Evolutionary conservation across 2,797 vertebrate genomes (phyloP), one percentile per base, ranked within the genome.

Genomic region (Aselliscus stoliczkanus): DNA sequence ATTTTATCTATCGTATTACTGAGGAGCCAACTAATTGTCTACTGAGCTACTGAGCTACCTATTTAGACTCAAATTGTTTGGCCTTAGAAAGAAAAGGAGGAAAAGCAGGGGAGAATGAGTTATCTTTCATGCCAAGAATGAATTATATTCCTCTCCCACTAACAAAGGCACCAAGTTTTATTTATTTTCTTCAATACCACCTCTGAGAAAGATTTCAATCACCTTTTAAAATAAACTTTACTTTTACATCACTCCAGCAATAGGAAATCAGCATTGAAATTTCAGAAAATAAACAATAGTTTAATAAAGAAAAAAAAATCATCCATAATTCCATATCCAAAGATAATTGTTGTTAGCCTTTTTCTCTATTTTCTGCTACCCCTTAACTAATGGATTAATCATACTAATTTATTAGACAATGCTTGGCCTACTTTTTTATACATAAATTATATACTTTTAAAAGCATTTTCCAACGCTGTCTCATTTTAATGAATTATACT

Each of bases 121-220:
- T 83, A 95, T 75, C 83, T 95, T 96, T 92, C 80, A 73, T 92
- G 92, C 44, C 92, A 95, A 93, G n/a, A 95, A 92, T 93, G 93
- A 93, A 84, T 94, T 94, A 95, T 94, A 89, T 82, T 77, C 37
- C 39, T 93, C 42, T 84, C 18, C 1, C n/a, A 14, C 52, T 91
- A 82, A 92, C 76, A 88, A 96, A 96, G 60, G 13, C 50, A 88
- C 13, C 13, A 89, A 73, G 65, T 76, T 76, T 83, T 70, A 94
- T 37, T 87, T 89, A 89, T 69, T 96, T 90, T 94, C 60, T 83
- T 97, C 93, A 94, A 70, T 87, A 93, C 44, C n/a, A 52, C 85
- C 27, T 94, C 27, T 12, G n/a, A 90, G 70, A 96, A 97, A 80
- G 39, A 95, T 93, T 96, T 93, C 88, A 77, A 96, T 95, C 73